These are phyloP conservation scores for Coreoperca whiteheadi DNA, from an alignment of 2,113 vertebrate species.

Conservation along the genomic window DNA sequence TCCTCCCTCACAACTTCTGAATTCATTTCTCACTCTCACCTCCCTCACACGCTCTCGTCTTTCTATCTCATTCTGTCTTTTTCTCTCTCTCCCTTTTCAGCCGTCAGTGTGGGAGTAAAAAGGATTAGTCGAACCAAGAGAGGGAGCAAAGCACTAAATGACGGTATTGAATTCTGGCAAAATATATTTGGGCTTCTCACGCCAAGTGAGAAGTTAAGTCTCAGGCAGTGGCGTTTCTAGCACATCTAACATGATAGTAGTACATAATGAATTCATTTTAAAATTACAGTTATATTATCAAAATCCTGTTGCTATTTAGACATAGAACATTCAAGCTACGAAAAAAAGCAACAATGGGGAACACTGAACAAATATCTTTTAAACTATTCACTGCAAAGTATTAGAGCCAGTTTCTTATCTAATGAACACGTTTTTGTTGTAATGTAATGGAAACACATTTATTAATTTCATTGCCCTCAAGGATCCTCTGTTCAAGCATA, in stretches of 20 bases:
- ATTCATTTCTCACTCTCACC: constrained; percentile 54
- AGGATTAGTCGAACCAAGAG: constrained; percentile 74
- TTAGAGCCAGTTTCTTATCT: background rate
- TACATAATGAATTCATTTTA: constrained; percentile 68
- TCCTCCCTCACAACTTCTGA: constrained; percentile 62
- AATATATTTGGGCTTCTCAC: constrained; percentile 70
- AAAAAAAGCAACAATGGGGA: background rate
- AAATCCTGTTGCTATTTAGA: constrained; percentile 30
- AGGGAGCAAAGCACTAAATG: constrained; percentile 73
- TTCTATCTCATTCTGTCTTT: constrained; percentile 45
- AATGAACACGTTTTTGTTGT: constrained; percentile 17
- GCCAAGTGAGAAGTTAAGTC: constrained; percentile 66
- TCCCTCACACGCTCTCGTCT: constrained; percentile 41
- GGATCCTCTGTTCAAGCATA: background rate
- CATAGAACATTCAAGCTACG: constrained; percentile 7
- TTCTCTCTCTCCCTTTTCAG: constrained; percentile 50
- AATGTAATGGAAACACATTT: background rate
- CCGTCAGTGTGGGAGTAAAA: constrained; percentile 74
- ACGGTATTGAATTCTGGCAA: constrained; percentile 73
- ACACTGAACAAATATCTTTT: constrained; percentile 16
- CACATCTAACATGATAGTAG: constrained; percentile 66
- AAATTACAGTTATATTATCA: constrained; percentile 56
- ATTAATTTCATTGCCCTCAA: background rate
- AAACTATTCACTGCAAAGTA: constrained; percentile 14
- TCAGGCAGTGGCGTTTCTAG: constrained; percentile 46